These are phyloP conservation scores for Ahaetulla prasina DNA, from an alignment of 2,113 vertebrate species.

Conservation along the genomic window DNA sequence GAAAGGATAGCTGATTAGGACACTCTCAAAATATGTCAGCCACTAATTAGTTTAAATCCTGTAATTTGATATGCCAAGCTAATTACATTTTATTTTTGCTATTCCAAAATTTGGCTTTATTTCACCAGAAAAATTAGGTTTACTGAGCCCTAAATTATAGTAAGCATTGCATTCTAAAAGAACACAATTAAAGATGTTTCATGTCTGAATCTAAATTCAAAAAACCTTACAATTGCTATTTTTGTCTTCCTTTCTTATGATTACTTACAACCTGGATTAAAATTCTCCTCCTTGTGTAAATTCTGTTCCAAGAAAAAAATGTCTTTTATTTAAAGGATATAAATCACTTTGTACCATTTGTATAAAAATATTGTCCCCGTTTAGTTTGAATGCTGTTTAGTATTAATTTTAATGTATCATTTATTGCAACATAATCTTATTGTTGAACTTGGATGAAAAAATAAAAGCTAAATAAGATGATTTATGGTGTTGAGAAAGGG, in stretches of 20 bases:
- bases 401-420: not conserved
- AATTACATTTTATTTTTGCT: slow-evolving; percentile 41
- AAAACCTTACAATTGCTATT: slow-evolving; percentile 47
- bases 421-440: not conserved
- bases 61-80: slow-evolving; percentile 48
- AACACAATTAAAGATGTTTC: slow-evolving; percentile 39
- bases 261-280: not conserved
- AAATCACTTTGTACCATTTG: not conserved
- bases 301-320: not conserved
- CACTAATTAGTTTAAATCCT: slow-evolving; percentile 49
- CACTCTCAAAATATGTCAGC: slow-evolving; percentile 23
- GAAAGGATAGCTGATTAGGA: slow-evolving; percentile 36
- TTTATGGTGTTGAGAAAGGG: not conserved
- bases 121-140: slow-evolving; percentile 52
- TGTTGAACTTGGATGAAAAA: not conserved
- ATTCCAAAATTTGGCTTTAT: slow-evolving; percentile 46
- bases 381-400: not conserved
- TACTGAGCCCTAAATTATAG: slow-evolving; percentile 40
- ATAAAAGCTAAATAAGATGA: not conserved
- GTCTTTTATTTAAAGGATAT: not conserved
- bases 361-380: not conserved
- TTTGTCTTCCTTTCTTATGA: slow-evolving; percentile 35
- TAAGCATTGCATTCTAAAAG: slow-evolving; percentile 46
- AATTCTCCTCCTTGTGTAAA: not conserved
- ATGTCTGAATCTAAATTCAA: slow-evolving; percentile 51